Base-by-base conservation (phyloP, 1,140 invertebrate genomes). In the Polypedilum pembai region DNA sequence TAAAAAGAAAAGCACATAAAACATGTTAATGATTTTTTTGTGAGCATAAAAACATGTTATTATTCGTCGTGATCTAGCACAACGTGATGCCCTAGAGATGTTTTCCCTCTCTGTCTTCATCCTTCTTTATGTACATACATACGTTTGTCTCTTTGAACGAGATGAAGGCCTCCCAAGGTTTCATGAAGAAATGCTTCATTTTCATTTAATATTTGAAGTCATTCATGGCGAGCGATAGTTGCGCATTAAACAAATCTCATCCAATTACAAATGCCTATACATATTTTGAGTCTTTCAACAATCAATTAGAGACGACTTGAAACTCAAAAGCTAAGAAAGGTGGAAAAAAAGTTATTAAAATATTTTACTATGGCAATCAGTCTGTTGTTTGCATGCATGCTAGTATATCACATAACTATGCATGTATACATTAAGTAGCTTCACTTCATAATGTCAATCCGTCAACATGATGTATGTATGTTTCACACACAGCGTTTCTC, bases 21-120 rank as follows among this genome's bases (percentile, higher is more conserved):
- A 69, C 65, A 69, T 69, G 65, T 69, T 69, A 69, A 69, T 69
- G 65, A 69, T 69, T 69, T 69, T 69, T 69, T 69, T 69, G 17
- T 69, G 65, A 69, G 65, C 65, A 69, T 69, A 8, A 21, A 56
- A 69, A 69, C 65, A 69, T 69, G 65, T 69, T 69, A 69, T 69
- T 69, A 69, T 20, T 69, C 65, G 65, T 69, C 65, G 65, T 69
- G 65, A 69, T 69, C 65, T 69, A 69, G 65, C 65, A 7, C 65
- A 69, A 69, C 65, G 65, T 69, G 65, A 69, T 69, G 65, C 65
- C 65, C 65, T 69, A 10, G 18, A 69, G 65, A 69, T 69, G 20
- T 69, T 69, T 69, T 18, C 7, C 17, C 8, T 69, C 24, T 33
- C 24, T 33, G 24, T 33, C 5, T 33, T 33, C 24, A 33, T 33